Conservation (phyloP, 2,888 invertebrate species). For the Dysmachus trigonus region DNA sequence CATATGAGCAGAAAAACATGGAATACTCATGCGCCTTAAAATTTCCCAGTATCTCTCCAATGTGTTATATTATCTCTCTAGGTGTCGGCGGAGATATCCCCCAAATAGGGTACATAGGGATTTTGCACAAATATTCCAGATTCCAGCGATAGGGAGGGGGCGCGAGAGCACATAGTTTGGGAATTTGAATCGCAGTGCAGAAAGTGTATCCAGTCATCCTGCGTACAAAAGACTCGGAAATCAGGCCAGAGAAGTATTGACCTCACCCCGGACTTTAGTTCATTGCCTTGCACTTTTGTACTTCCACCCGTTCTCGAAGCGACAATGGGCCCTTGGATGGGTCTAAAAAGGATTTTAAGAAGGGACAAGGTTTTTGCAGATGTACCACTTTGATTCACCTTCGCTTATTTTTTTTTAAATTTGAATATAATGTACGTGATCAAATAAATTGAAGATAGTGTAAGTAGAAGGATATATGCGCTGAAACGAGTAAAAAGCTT, state of each 20-base stretch:
- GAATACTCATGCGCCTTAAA: background rate
- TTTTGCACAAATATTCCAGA: background rate
- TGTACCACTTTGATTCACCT: background rate
- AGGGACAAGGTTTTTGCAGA: background rate
- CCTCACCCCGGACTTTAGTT: conserved; percentile 14
- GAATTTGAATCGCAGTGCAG: conserved; percentile 37
- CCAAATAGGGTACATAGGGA: background rate
- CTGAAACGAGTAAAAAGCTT: too few species aligned
- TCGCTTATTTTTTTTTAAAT: background rate
- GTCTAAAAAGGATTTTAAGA: background rate
- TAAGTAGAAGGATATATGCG: background rate
- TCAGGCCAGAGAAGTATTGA: conserved; percentile 34
- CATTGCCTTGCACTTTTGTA: conserved; percentile 18
- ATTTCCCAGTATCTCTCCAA: conserved; percentile 10
- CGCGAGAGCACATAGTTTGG: background rate
- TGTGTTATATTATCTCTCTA: background rate
- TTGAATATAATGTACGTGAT: too few species aligned
- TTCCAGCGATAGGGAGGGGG: background rate
- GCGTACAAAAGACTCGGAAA: conserved; percentile 22
- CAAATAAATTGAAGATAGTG: too few species aligned
- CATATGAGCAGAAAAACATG: background rate
- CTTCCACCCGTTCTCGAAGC: background rate
- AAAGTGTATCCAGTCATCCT: conserved; percentile 23
- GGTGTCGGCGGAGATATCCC: background rate
- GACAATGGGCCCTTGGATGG: background rate